phyloP scores from a whole-genome alignment of 2,113 vertebrate genomes.

The Pedionomus torquatus region DNA sequence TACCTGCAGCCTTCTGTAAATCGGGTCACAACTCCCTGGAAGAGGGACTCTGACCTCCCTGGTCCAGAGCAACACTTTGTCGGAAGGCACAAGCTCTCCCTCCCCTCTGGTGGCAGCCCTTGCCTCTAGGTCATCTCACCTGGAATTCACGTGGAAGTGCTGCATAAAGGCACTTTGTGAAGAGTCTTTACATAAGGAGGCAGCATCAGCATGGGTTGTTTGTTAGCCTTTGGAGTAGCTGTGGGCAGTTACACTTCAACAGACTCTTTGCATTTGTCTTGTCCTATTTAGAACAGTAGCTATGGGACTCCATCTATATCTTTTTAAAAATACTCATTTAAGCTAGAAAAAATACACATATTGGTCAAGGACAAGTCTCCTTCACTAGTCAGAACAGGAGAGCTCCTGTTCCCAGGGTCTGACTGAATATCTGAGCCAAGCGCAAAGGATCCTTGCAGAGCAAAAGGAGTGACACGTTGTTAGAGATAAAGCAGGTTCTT shows the following conservation, averaged over 20 bases:
- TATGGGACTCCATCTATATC: not conserved
- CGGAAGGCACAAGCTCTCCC: not conserved
- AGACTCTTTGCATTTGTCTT: not conserved
- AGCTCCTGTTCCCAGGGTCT: not conserved
- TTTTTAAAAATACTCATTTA: not conserved
- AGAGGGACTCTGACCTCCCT: not conserved
- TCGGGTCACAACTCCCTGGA: not conserved
- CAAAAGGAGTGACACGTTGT: not conserved
- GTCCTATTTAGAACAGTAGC: not conserved
- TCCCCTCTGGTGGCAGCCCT: not conserved
- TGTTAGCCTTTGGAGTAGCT: not conserved
- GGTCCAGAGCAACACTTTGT: rapidly evolving
- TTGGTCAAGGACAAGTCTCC: not conserved
- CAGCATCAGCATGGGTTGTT: not conserved
- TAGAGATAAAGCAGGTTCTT: not conserved
- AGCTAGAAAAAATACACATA: not conserved
- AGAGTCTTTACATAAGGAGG: not conserved
- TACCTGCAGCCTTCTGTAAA: not conserved
- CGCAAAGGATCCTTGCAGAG: not conserved
- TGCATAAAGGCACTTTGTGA: not conserved
- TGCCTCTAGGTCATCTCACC: not conserved
- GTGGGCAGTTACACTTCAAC: not conserved
- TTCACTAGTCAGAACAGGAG: not conserved
- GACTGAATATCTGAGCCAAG: not conserved
- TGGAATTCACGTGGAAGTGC: not conserved